phyloP scores from a whole-genome alignment of 2,888 invertebrate genomes.

The Chrysolina americana region DNA sequence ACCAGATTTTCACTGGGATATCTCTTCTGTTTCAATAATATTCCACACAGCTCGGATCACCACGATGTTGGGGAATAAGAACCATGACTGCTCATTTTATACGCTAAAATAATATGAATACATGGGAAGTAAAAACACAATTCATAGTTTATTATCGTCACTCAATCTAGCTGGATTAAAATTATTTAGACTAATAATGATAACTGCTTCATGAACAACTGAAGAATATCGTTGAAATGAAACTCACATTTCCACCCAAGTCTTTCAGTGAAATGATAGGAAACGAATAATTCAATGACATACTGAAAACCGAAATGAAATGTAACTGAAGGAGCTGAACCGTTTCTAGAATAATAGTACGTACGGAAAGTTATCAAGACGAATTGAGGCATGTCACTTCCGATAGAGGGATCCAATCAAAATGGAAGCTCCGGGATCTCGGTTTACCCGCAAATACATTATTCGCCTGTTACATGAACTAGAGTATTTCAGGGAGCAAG shows the following conservation, averaged over 20 bases:
- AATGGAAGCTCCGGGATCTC: slow-evolving; percentile 48
- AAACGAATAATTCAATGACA: background rate
- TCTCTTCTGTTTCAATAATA: no score
- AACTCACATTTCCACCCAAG: background rate
- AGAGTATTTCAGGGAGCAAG: background rate
- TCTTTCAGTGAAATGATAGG: background rate
- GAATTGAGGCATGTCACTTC: slow-evolving; percentile 46
- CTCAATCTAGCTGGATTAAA: no score
- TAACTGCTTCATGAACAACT: no score
- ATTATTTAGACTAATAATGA: no score
- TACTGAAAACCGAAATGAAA: background rate
- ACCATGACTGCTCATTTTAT: no score
- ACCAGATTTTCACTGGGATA: no score
- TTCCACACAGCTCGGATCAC: no score
- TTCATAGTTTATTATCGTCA: no score
- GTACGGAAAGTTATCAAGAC: slow-evolving; percentile 46
- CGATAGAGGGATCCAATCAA: slow-evolving; percentile 48
- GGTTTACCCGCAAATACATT: slow-evolving; percentile 39
- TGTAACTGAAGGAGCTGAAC: background rate
- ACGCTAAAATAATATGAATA: no score
- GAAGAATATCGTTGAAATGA: no score
- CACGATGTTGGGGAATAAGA: no score
- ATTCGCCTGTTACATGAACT: slow-evolving; percentile 43
- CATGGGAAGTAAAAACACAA: no score
- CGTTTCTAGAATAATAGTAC: background rate